Evolutionary conservation across 2,888 invertebrate species (phyloP).

Genomic region (Minunthozetes semirufus): DNA sequence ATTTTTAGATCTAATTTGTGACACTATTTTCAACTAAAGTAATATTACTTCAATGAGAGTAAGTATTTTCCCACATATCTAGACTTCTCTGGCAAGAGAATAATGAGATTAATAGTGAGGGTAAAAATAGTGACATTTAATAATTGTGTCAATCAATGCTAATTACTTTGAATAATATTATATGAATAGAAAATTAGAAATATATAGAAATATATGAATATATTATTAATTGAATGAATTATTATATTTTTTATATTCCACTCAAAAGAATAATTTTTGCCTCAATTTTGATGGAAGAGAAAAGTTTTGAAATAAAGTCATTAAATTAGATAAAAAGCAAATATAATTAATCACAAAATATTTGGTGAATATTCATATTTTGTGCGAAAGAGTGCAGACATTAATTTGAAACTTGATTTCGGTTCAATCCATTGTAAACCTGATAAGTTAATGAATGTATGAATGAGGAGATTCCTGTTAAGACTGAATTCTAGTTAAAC

Average conservation of each 20-base stretch:
- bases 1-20: no score
- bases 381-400: no score
- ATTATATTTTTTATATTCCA: neutral
- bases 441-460: no score
- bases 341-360: neutral
- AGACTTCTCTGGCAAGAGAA: neutral
- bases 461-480: neutral
- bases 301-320: neutral
- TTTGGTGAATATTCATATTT: no score
- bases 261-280: no score
- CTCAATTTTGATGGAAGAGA: neutral
- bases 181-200: neutral
- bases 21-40: no score
- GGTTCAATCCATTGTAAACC: no score
- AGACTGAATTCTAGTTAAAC: neutral
- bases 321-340: constrained; percentile 2
- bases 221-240: neutral
- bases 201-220: neutral
- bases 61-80: no score
- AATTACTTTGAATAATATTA: neutral
- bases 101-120: neutral
- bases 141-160: constrained; percentile 6
- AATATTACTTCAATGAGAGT: no score
- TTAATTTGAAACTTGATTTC: no score
- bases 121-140: neutral